Conservation (phyloP, 2,888 invertebrate species). For the Timema podura region DNA sequence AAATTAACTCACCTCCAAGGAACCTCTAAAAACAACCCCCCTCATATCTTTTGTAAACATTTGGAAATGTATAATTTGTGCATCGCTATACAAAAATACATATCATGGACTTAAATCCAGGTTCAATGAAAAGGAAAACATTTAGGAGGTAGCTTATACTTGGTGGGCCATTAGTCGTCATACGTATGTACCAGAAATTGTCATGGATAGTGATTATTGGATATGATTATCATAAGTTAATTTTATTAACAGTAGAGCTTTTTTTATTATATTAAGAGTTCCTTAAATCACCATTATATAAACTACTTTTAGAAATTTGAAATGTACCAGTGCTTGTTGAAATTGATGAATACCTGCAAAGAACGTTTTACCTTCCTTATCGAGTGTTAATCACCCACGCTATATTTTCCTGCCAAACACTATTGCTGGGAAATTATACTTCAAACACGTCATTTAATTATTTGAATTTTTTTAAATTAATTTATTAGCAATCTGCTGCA, state of each 20-base stretch:
- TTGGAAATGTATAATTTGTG: neutral
- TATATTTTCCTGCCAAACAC: neutral
- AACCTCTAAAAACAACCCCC: no score
- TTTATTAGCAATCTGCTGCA: no score
- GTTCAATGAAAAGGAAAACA: no score
- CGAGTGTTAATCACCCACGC: neutral
- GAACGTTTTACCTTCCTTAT: neutral
- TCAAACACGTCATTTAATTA: neutral
- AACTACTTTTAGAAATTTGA: neutral
- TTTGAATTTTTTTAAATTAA: no score
- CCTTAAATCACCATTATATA: neutral
- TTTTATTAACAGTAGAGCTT: neutral
- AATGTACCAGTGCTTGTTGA: neutral
- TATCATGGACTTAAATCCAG: no score
- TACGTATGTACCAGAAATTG: slow-evolving; percentile 3
- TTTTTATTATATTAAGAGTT: neutral
- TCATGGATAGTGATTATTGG: neutral
- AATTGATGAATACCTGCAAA: neutral
- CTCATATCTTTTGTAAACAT: no score
- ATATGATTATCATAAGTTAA: neutral
- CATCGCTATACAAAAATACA: neutral
- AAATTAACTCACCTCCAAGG: no score
- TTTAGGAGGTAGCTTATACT: no score
- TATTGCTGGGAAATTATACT: neutral
- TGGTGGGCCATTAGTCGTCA: neutral